These are phyloP conservation scores for Agrilus mali DNA, from an alignment of 2,888 invertebrate genomes.

Conservation along the genomic window DNA sequence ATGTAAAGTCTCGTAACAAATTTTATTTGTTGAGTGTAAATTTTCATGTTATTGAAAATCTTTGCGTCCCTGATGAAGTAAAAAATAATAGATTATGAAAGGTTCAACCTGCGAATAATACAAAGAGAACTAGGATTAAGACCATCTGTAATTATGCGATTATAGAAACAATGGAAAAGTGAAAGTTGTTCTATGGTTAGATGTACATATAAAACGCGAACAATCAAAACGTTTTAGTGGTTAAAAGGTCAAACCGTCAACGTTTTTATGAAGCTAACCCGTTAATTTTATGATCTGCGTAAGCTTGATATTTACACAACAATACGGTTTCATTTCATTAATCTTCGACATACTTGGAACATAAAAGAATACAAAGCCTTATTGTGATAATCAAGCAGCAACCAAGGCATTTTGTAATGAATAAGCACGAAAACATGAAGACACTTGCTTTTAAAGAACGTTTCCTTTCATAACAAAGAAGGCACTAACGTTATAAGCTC, in stretches of 20 bases:
- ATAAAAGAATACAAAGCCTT: too few species aligned
- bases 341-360: too few species aligned
- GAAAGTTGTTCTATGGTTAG: constrained; percentile 14
- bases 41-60: constrained; percentile 11
- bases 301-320: too few species aligned
- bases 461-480: too few species aligned
- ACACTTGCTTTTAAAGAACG: too few species aligned
- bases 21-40: constrained; percentile 14
- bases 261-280: too few species aligned
- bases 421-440: too few species aligned
- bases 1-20: constrained; percentile 13
- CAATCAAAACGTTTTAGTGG: constrained; percentile 7
- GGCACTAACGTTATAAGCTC: too few species aligned
- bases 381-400: too few species aligned
- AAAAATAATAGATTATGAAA: constrained; percentile 13
- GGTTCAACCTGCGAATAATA: constrained; percentile 19
- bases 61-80: constrained; percentile 6
- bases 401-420: too few species aligned
- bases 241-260: neutral
- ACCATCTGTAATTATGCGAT: constrained; percentile 12
- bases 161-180: constrained; percentile 16
- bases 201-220: constrained; percentile 4
- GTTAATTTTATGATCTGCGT: too few species aligned
- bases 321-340: too few species aligned
- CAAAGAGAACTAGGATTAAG: constrained; percentile 13